Percentiles rank a stretch among this genome's conserved stretches.
phyloP scores from a whole-genome alignment of 2,888 invertebrate genomes.

The Drepana falcataria region DNA sequence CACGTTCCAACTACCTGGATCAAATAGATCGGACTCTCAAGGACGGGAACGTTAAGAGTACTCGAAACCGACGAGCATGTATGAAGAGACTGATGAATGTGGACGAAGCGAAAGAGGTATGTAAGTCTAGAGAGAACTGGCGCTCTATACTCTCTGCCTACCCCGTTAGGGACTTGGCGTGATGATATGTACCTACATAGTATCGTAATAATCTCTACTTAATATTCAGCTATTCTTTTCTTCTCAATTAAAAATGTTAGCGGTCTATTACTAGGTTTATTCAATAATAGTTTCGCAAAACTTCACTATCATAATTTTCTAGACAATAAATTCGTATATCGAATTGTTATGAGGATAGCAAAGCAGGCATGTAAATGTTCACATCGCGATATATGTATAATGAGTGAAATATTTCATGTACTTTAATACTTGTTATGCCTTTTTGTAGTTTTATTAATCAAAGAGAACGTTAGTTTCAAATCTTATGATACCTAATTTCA shows the following conservation, averaged over 20 bases:
- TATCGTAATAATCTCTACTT: constrained; percentile 1
- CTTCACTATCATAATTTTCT: neutral
- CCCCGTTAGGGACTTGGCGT: no score
- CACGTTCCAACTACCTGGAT: no score
- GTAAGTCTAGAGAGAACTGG: no score
- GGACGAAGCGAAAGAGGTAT: no score
- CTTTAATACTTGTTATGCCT: neutral
- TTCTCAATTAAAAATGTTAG: neutral
- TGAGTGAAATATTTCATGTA: neutral
- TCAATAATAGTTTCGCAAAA: neutral
- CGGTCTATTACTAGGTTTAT: neutral
- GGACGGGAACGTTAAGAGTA: no score
- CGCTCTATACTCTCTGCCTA: no score
- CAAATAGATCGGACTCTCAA: no score
- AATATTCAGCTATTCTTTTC: neutral
- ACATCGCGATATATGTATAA: neutral
- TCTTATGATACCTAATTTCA: no score
- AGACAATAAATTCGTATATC: neutral
- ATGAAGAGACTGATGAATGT: no score
- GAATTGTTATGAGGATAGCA: neutral
- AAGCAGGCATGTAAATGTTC: neutral
- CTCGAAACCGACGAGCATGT: no score
- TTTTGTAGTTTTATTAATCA: no score
- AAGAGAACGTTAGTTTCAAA: no score
- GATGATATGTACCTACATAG: neutral